phyloP scores from a whole-genome alignment of 2,888 invertebrate species.

The Rhodophaea formosa region DNA sequence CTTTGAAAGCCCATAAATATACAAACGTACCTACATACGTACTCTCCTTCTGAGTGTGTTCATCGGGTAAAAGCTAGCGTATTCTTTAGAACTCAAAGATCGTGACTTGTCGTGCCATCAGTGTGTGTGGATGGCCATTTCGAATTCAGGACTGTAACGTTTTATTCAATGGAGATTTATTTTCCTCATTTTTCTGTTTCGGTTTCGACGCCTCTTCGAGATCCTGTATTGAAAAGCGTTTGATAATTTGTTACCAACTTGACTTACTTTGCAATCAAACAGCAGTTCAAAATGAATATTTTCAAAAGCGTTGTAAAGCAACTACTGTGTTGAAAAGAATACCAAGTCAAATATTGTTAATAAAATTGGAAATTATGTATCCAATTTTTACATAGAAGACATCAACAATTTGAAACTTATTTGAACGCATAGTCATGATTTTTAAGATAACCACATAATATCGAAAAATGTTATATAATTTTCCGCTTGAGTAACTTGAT shows the following conservation, averaged over 20 bases:
- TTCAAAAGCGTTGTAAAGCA: too few relatives aligned
- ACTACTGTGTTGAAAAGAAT: too few relatives aligned
- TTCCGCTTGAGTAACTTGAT: background rate
- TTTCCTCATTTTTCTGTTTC: background rate
- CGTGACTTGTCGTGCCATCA: background rate
- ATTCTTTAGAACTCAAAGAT: background rate
- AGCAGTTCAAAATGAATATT: too few relatives aligned
- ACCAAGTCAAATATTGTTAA: too few relatives aligned
- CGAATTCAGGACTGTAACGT: background rate
- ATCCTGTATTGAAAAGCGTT: background rate
- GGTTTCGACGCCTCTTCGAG: background rate
- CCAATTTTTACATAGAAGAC: too few relatives aligned
- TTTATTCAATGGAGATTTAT: constrained; percentile 1
- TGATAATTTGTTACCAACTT: background rate
- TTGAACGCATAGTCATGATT: background rate
- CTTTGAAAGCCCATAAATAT: too few relatives aligned
- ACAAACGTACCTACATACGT: too few relatives aligned
- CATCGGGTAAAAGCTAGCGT: background rate
- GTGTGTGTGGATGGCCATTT: background rate
- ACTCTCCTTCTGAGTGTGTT: too few relatives aligned
- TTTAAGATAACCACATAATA: background rate
- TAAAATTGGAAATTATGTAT: too few relatives aligned
- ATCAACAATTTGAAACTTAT: too few relatives aligned
- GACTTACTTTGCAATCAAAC: background rate
- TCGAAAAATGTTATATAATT: background rate